phyloP scores from a whole-genome alignment of 1,140 invertebrate species.

The Plectus sambesii region DNA sequence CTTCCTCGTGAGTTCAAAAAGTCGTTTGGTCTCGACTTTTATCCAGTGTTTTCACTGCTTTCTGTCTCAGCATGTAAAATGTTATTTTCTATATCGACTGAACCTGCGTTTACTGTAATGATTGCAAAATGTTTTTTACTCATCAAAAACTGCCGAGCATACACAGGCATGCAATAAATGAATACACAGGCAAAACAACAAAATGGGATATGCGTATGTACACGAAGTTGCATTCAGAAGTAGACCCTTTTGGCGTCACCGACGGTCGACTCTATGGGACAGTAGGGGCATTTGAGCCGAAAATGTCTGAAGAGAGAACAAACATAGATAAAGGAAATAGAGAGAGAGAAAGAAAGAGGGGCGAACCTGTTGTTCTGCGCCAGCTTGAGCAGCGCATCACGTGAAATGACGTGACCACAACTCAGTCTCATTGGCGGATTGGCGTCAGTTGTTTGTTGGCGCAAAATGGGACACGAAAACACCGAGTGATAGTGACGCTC shows the following conservation, averaged over 20 bases:
- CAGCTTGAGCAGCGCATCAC: not conserved
- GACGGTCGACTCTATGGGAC: not conserved
- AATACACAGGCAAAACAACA: no score
- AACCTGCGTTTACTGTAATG: no score
- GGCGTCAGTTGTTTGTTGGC: slow-evolving; percentile 1
- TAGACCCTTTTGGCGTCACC: not conserved
- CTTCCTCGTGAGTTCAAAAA: no score
- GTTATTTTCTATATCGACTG: no score
- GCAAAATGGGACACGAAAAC: slow-evolving; percentile 2
- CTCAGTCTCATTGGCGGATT: not conserved
- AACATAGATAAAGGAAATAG: not conserved
- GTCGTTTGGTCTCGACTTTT: no score
- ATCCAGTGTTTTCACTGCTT: no score
- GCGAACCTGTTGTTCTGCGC: not conserved
- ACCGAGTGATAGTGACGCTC: slow-evolving; percentile 58
- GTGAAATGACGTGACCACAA: not conserved
- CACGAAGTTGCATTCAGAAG: not conserved
- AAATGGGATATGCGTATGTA: no score
- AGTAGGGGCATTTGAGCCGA: not conserved
- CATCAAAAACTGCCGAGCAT: no score
- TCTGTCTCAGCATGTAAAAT: no score
- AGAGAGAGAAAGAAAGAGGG: not conserved
- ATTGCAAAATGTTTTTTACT: no score
- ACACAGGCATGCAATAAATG: no score
- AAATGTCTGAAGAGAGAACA: not conserved